These are phyloP conservation scores for Cosmia trapezina DNA, from an alignment of 2,888 invertebrate species.

Conservation along the genomic window DNA sequence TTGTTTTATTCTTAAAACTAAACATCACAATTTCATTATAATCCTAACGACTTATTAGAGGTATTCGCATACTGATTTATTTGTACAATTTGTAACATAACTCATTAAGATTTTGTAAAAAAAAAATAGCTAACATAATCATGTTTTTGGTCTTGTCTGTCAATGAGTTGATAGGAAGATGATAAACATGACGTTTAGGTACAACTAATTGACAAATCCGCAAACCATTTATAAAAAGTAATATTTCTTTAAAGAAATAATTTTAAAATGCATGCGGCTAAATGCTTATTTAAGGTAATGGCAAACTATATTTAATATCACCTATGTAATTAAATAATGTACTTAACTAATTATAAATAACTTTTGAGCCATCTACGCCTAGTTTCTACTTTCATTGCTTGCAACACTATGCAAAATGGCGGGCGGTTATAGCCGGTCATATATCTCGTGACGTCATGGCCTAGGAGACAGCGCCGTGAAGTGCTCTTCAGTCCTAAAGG, in stretches of 20 bases:
- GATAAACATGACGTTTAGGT: constrained; percentile 46
- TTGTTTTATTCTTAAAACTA: constrained; percentile 61
- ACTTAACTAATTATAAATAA: constrained; percentile 50
- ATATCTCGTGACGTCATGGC: background rate
- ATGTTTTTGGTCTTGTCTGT: constrained; percentile 58
- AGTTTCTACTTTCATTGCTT: constrained; percentile 17
- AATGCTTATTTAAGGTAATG: constrained; percentile 34
- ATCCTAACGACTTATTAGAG: constrained; percentile 36
- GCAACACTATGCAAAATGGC: constrained; percentile 27
- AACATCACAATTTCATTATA: constrained; percentile 67
- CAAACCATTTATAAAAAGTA: constrained; percentile 47
- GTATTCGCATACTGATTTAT: constrained; percentile 40
- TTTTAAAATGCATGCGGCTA: constrained; percentile 51
- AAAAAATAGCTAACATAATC: constrained; percentile 39
- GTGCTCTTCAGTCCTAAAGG: constrained; percentile 36
- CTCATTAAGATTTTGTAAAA: constrained; percentile 1
- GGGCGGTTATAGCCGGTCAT: background rate
- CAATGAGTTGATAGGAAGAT: constrained; percentile 59
- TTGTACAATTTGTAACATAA: constrained; percentile 48
- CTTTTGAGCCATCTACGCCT: constrained; percentile 51
- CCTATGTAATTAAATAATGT: constrained; percentile 31
- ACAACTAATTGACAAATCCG: constrained; percentile 39
- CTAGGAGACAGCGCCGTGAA: constrained; percentile 11
- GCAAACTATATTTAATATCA: constrained; percentile 36
- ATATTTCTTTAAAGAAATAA: constrained; percentile 63